Base-by-base conservation (phyloP, 2,113 vertebrate genomes). In the Gallinago undulata region DNA sequence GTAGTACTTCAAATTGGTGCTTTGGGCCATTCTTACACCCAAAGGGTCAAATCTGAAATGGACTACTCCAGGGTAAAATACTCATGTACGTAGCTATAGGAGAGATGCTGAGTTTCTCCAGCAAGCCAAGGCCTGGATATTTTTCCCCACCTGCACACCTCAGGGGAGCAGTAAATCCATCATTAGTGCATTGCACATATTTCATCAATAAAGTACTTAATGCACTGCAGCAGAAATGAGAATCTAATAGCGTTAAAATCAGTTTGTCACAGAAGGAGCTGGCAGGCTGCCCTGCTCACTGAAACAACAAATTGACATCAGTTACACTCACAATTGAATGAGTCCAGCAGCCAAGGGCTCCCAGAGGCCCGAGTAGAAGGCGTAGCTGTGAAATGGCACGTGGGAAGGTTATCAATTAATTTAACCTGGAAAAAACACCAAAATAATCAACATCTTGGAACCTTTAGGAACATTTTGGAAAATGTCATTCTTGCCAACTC, bases 221-320 rank as follows among this genome's bases (percentile, higher is more conserved):
- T 62, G 28, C 70, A 80, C 55, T 76, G 62, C 84, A 87, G 55
- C 63, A 96, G 87, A 90, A 96, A 91, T 6, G 37, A 47, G 78
- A 83, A 69, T 70, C 74, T 88, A 79, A 77, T 5, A 83, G 59
- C 21, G 5, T 73, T 93, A 79, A 95, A 93, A 94, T 93, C 87
- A 77, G 87, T 96, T 93, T 95, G 85, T 90, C 87, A 89, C 82
- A 95, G 89, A 76, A 93, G 55, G 77, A 79, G 35, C 78, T 96
- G 94, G 91, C 87, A 91, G 50, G 33, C 19, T 95, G 82, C 95
- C 93, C 79, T 94, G 75, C n/a, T 86, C 64, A 80, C 62, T 93
- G 82, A 69, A 94, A 88, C 56, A 96, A 85, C 67, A 93, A 93
- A 77, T 59, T 79, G 55, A 77, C 75, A 95, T 68, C 78, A 77